Percentiles rank a stretch among this genome's conserved stretches.
Evolutionary conservation across 1,140 invertebrate genomes (phyloP).

Genomic region (Hyles vespertilio): DNA sequence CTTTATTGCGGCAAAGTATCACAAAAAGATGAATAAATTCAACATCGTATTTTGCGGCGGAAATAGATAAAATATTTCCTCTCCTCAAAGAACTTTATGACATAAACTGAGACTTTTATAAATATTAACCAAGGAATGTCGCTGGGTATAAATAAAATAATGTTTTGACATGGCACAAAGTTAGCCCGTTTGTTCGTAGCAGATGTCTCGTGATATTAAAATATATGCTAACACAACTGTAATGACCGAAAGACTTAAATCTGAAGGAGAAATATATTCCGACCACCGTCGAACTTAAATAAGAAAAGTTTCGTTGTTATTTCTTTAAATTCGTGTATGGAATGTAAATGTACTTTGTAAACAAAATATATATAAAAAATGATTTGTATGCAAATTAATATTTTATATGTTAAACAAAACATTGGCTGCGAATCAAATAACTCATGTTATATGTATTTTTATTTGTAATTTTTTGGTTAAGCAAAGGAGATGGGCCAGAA

Average conservation of each 20-base stretch:
- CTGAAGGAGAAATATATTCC: slow-evolving; percentile 39
- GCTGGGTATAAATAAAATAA: slow-evolving; percentile 36
- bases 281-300: slow-evolving; percentile 36
- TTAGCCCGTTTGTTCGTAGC: slow-evolving; percentile 26
- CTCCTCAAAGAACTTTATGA: neutral
- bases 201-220: slow-evolving; percentile 42
- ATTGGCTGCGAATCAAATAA: neutral
- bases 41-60: too few species aligned
- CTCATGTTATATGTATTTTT: neutral
- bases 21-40: too few species aligned
- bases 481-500: too few species aligned
- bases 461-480: too few species aligned
- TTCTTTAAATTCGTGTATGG: slow-evolving; percentile 14
- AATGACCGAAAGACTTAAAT: slow-evolving; percentile 58
- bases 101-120: neutral
- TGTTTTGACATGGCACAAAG: slow-evolving; percentile 38
- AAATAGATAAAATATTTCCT: too few species aligned
- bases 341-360: slow-evolving; percentile 22
- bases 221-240: slow-evolving; percentile 51
- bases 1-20: too few species aligned
- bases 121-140: neutral
- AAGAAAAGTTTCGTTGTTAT: slow-evolving; percentile 43
- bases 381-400: slow-evolving; percentile 7
- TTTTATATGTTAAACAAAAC: slow-evolving; percentile 1
- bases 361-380: slow-evolving; percentile 3